Evolutionary conservation across 2,888 invertebrate species (phyloP).

Genomic region (Matsumyia berberina): DNA sequence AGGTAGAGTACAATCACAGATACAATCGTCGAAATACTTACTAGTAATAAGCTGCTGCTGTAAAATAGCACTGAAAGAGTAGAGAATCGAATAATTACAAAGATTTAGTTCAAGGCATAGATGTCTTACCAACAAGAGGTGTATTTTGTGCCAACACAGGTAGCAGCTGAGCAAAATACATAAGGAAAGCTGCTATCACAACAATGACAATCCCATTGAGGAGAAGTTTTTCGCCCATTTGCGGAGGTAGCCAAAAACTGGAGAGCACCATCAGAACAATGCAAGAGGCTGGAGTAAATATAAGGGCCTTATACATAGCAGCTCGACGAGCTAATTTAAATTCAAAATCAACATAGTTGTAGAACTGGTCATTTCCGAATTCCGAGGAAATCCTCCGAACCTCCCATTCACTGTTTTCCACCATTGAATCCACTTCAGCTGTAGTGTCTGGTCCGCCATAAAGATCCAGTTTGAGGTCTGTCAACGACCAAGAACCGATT

Average conservation of each 20-base stretch:
- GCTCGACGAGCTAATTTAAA: conserved; percentile 85
- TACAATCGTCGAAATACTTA: conserved; percentile 85
- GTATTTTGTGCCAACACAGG: conserved; percentile 84
- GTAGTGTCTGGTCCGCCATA: conserved; percentile 42
- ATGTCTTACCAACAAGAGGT: conserved; percentile 84
- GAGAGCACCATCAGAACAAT: conserved; percentile 87
- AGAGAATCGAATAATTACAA: not conserved
- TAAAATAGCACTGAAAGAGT: conserved; percentile 85
- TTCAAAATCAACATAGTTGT: conserved; percentile 80
- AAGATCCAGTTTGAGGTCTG: conserved; percentile 85
- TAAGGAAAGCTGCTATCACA: conserved; percentile 87
- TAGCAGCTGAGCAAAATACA: conserved; percentile 87
- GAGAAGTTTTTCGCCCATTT: conserved; percentile 88
- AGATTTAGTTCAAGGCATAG: not conserved
- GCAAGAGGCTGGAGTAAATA: conserved; percentile 87
- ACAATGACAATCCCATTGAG: conserved; percentile 87
- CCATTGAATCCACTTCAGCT: conserved; percentile 78
- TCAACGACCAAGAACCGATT: conserved; percentile 90
- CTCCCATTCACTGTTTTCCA: conserved; percentile 83
- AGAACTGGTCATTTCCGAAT: conserved; percentile 76
- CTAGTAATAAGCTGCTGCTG: conserved; percentile 85
- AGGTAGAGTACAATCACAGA: conserved; percentile 86
- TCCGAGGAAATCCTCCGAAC: conserved; percentile 82
- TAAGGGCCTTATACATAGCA: conserved; percentile 86
- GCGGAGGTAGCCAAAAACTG: conserved; percentile 88